A percentile compares a stretch with the other conserved stretches of the same genome.
Evolutionary conservation across 2,888 invertebrate genomes (phyloP).

Genomic region (Chelonus formosanus): DNA sequence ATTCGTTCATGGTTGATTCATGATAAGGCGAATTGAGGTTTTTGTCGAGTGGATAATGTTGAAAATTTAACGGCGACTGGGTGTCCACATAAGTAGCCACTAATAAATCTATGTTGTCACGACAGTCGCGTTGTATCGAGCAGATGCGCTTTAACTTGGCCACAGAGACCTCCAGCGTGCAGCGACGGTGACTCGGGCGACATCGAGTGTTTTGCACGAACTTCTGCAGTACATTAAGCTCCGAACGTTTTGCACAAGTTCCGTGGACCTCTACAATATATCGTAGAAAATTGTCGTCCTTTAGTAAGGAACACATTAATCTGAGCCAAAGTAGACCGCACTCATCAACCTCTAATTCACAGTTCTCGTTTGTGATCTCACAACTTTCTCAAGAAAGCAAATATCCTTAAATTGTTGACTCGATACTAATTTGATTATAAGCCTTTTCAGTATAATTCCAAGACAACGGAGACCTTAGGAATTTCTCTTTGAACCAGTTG

Average conservation of each 20-base stretch:
- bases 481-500: slow-evolving; percentile 10
- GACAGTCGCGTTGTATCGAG: slow-evolving; percentile 32
- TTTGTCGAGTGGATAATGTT: slow-evolving; percentile 15
- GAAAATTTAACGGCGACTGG: slow-evolving; percentile 33
- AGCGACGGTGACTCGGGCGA: not conserved
- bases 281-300: slow-evolving; percentile 45
- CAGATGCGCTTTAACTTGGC: slow-evolving; percentile 38
- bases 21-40: slow-evolving; percentile 27
- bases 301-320: slow-evolving; percentile 45
- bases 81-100: slow-evolving; percentile 37
- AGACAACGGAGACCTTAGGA: slow-evolving; percentile 10
- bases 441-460: slow-evolving; percentile 35
- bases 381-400: slow-evolving; percentile 37
- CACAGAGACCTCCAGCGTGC: slow-evolving; percentile 1
- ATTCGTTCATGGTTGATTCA: slow-evolving; percentile 23
- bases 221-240: slow-evolving; percentile 42
- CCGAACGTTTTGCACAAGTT: slow-evolving; percentile 37
- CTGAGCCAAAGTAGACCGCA: slow-evolving; percentile 42
- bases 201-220: slow-evolving; percentile 21
- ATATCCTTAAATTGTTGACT: slow-evolving; percentile 38
- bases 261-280: slow-evolving; percentile 38
- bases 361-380: slow-evolving; percentile 20
- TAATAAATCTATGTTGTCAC: slow-evolving; percentile 42
- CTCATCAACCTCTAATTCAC: slow-evolving; percentile 43
- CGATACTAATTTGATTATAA: slow-evolving; percentile 44